These are phyloP conservation scores for Chunga burmeisteri DNA, from an alignment of 2,113 vertebrate species.

Conservation along the genomic window DNA sequence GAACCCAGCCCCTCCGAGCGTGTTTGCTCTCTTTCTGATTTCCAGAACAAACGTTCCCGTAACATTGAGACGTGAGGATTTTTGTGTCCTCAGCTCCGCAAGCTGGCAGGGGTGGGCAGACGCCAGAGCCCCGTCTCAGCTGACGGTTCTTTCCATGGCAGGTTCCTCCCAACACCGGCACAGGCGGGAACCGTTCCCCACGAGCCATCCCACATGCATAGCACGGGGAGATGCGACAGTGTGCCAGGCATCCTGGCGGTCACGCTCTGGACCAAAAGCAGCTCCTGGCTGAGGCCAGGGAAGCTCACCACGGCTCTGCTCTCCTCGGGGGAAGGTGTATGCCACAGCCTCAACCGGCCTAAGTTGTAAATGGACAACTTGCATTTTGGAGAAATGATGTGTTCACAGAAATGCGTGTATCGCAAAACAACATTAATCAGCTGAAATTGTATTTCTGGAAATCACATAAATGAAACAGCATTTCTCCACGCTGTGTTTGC, in stretches of 20 bases:
- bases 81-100: neutral
- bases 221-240: neutral
- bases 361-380: neutral
- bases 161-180: neutral
- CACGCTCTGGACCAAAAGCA: neutral
- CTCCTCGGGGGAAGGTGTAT: neutral
- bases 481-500: neutral
- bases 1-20: neutral
- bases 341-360: neutral
- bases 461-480: neutral
- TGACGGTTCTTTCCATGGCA: neutral
- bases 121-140: neutral
- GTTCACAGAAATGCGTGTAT: neutral
- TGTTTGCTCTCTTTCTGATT: neutral
- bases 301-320: neutral
- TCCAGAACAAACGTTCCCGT: neutral
- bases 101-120: neutral
- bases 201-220: rapidly evolving
- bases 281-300: neutral
- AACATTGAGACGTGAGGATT: neutral
- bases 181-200: rapidly evolving
- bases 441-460: neutral
- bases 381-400: neutral
- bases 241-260: neutral
- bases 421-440: neutral